Evolutionary conservation across 2,797 vertebrate genomes (phyloP).

Genomic region (Oreochromis grahami): DNA sequence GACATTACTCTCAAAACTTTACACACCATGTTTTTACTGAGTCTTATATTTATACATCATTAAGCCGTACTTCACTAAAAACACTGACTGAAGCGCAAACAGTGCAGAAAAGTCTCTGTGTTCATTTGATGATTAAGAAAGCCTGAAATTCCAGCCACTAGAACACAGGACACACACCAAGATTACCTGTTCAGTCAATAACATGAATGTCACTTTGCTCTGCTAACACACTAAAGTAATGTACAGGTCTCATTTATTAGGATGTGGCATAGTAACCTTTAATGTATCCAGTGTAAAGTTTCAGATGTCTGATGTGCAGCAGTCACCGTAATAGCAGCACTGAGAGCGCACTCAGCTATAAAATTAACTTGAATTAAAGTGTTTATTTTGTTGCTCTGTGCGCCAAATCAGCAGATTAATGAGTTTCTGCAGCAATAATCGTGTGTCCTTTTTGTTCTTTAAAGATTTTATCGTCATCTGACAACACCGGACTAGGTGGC

Average conservation of each 20-base stretch:
- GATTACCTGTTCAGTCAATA: not conserved
- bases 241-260: not conserved
- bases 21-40: not conserved
- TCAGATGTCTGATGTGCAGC: not conserved
- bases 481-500: not conserved
- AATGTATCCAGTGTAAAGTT: not conserved
- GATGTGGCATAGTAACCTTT: not conserved
- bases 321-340: not conserved
- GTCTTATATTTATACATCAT: not conserved
- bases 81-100: rapidly evolving
- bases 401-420: not conserved
- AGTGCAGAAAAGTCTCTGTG: not conserved
- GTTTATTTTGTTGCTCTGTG: not conserved
- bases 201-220: not conserved
- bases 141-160: not conserved
- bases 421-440: not conserved
- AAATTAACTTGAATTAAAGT: not conserved
- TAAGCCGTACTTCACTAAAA: not conserved
- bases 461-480: not conserved
- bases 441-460: not conserved
- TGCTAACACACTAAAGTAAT: not conserved
- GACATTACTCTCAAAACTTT: not conserved
- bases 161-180: not conserved
- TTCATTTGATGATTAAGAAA: not conserved
- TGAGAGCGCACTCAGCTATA: not conserved